Percentiles rank a stretch among this genome's conserved stretches.
phyloP scores from a whole-genome alignment of 1,140 invertebrate species.

The Sipha flava region DNA sequence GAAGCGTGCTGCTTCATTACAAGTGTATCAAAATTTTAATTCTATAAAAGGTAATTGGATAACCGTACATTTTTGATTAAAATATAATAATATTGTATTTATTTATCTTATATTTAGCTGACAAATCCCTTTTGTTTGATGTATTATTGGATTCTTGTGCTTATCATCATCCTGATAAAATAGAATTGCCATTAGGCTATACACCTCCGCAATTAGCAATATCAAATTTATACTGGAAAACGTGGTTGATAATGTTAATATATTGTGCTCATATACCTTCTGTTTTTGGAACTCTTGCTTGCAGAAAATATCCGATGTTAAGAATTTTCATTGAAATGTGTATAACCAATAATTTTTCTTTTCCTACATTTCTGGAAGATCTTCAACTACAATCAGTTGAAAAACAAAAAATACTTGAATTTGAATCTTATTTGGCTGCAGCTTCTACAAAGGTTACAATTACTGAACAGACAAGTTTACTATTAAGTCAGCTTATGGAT shows the following conservation, averaged over 20 bases:
- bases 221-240: slow-evolving; percentile 82
- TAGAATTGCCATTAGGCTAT: slow-evolving; percentile 74
- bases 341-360: slow-evolving; percentile 80
- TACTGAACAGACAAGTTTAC: slow-evolving; percentile 78
- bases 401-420: slow-evolving; percentile 77
- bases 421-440: slow-evolving; percentile 86
- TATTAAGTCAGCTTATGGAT: slow-evolving; percentile 70
- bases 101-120: slow-evolving; percentile 46
- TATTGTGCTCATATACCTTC: slow-evolving; percentile 81
- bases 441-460: slow-evolving; percentile 72
- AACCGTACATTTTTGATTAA: neutral
- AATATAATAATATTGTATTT: neutral
- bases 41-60: slow-evolving; percentile 22
- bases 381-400: slow-evolving; percentile 62
- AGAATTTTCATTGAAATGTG: slow-evolving; percentile 92
- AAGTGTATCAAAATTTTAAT: slow-evolving; percentile 46
- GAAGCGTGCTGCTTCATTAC: slow-evolving; percentile 67
- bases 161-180: slow-evolving; percentile 89
- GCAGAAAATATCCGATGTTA: slow-evolving; percentile 87
- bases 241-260: slow-evolving; percentile 83
- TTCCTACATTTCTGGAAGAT: slow-evolving; percentile 63
- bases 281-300: slow-evolving; percentile 74
- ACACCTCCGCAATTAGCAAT: slow-evolving; percentile 83
- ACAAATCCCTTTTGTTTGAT: slow-evolving; percentile 79
- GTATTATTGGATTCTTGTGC: slow-evolving; percentile 80